Percentiles rank a stretch among this genome's conserved stretches.
phyloP scores from a whole-genome alignment of 2,113 vertebrate genomes.

The Phoxinus phoxinus region DNA sequence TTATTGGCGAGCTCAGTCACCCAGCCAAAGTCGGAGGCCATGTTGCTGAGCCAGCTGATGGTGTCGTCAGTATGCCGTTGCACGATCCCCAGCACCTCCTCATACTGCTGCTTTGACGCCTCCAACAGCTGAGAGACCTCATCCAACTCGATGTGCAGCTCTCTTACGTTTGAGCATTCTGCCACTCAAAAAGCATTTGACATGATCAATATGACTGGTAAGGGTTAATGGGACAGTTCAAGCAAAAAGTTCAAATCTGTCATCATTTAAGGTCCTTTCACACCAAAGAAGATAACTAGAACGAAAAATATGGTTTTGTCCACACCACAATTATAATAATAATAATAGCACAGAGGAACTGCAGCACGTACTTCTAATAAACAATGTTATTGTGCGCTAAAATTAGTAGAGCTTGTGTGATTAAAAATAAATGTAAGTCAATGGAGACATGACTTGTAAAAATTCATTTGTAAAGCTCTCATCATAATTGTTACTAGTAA shows the following conservation, averaged over 20 bases:
- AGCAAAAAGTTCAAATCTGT: background rate
- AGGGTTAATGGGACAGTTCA: background rate
- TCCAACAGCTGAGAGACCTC: conserved; percentile 84
- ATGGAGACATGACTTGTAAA: no score
- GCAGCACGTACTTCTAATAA: no score
- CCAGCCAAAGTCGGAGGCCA: conserved; percentile 86
- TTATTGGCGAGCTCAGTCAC: conserved; percentile 79
- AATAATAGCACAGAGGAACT: no score
- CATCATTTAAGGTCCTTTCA: background rate
- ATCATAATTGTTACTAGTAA: no score
- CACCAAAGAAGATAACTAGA: no score
- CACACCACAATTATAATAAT: no score
- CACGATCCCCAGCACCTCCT: conserved; percentile 83
- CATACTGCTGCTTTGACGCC: conserved; percentile 82
- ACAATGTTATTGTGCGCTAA: no score
- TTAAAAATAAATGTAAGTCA: no score
- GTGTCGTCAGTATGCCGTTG: conserved; percentile 85
- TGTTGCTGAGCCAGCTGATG: conserved; percentile 78
- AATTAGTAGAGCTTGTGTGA: no score
- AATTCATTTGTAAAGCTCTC: no score
- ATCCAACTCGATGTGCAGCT: conserved; percentile 83
- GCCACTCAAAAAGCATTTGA: background rate
- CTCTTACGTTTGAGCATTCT: conserved; percentile 84
- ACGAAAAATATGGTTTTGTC: no score
- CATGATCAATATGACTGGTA: background rate